phyloP scores from a whole-genome alignment of 2,113 vertebrate species.

The Ivindomyrus marchei region DNA sequence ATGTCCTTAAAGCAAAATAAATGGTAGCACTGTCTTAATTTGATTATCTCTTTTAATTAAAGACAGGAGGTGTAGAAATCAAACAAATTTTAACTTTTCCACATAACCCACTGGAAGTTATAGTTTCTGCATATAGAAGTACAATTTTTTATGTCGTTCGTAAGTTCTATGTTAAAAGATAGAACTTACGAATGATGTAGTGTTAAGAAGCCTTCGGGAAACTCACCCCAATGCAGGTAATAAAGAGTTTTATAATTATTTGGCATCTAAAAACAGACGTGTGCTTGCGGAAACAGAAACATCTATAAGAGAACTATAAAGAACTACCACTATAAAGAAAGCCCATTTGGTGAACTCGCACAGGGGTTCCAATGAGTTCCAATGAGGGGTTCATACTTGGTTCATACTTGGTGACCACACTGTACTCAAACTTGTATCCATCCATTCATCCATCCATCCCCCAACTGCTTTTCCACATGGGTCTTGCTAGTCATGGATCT shows the following conservation, averaged over 20 bases:
- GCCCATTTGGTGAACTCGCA: not conserved
- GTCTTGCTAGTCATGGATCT: not conserved
- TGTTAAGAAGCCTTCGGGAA: too few relatives aligned
- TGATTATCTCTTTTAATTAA: not conserved
- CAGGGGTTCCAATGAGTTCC: not conserved
- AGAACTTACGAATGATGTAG: too few relatives aligned
- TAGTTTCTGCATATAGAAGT: not conserved
- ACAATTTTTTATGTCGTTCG: not conserved
- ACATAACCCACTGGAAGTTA: not conserved
- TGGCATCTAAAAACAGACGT: not conserved
- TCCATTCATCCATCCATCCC: not conserved
- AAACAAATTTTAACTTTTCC: not conserved
- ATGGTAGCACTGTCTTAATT: not conserved
- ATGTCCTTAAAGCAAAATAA: not conserved
- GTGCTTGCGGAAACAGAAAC: not conserved
- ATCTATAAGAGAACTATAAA: not conserved
- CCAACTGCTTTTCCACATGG: not conserved
- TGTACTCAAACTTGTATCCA: not conserved
- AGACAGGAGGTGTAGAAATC: not conserved
- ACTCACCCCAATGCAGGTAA: not conserved
- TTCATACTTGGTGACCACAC: not conserved
- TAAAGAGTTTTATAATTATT: not conserved
- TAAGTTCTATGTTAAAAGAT: too few relatives aligned
- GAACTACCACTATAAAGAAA: not conserved
- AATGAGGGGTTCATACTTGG: too few relatives aligned